Base-by-base conservation (phyloP, 1,140 invertebrate genomes). In the Bathynomus jamesi region DNA sequence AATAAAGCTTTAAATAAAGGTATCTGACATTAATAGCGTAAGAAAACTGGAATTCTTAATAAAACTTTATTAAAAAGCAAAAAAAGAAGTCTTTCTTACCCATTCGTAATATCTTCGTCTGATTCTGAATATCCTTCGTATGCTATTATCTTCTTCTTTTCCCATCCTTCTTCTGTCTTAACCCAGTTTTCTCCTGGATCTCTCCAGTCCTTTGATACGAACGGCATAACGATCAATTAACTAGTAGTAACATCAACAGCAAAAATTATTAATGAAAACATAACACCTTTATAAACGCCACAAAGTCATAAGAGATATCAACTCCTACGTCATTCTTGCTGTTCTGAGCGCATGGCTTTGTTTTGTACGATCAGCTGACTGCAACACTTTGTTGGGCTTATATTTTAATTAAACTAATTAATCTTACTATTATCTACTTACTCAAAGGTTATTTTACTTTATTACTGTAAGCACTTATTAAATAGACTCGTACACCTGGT, bases 151-250 rank as follows among this genome's bases (percentile, higher is more conserved):
- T 96, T 97, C 82, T 92, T 91, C 83, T 92, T 91, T 83, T 96
- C 93, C 94, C 94, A 96, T 70, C 95, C 94, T 83, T 95, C 92
- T 77, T 93, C 89, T 32, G 95, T 98, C 85, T 96, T 95, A 24
- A 99, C 94, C 96, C 96, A 99, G 80, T 92, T 91, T 82, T 99
- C 96, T 40, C 96, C 96, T 60, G 94, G 94, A 69, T 94, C 96
- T 80, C 95, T 86, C 91, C 91, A 93, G 84, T 93, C 91, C 84
- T 92, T 92, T 30, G 91, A 93, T 83, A 92, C 91, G 85, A 97
- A 98, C 78, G 95, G 95, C 96, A 98, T 98, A n/a, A 24, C 32
- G 5, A 8, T 30, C 31, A 24, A 65, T 24, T n/a, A 28, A 17
- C 4, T 17, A 8, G n/a, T 21, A 24, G 5, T 4, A 21, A 17